phyloP scores from a whole-genome alignment of 1,140 invertebrate species.

The Atopsyche davidsoni region DNA sequence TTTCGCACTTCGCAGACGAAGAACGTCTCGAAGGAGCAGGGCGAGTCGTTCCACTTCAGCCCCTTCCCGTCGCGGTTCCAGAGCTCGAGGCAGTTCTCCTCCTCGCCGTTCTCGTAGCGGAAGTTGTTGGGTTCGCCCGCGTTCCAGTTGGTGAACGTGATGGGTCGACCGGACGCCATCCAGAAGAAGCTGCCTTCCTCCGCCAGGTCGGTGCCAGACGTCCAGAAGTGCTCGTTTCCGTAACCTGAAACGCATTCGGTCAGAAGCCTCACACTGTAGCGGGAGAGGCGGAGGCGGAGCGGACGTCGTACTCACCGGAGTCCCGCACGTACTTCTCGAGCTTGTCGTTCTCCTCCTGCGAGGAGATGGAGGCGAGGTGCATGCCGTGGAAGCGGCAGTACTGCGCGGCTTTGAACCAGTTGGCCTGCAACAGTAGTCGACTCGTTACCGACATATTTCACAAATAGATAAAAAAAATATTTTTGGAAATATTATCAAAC shows the following conservation, averaged over 20 bases:
- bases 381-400: slow-evolving; percentile 88
- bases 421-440: slow-evolving; percentile 67
- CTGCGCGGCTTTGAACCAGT: slow-evolving; percentile 87
- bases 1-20: slow-evolving; percentile 82
- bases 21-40: slow-evolving; percentile 86
- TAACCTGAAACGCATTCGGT: slow-evolving; percentile 54
- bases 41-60: slow-evolving; percentile 88
- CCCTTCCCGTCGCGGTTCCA: slow-evolving; percentile 90
- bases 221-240: slow-evolving; percentile 89
- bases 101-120: slow-evolving; percentile 86
- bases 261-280: too few species aligned
- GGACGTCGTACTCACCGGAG: slow-evolving; percentile 52
- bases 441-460: too few species aligned
- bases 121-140: slow-evolving; percentile 87
- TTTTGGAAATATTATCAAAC: neutral
- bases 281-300: too few species aligned
- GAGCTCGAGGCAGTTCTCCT: slow-evolving; percentile 83
- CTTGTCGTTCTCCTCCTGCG: slow-evolving; percentile 82
- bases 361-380: slow-evolving; percentile 82
- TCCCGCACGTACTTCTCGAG: slow-evolving; percentile 78
- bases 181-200: slow-evolving; percentile 87
- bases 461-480: slow-evolving; percentile 2
- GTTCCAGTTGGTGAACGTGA: slow-evolving; percentile 90
- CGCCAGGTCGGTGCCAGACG: slow-evolving; percentile 82
- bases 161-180: slow-evolving; percentile 82